Evolutionary conservation across 2,888 invertebrate species (phyloP).

Genomic region (Thera obeliscata): DNA sequence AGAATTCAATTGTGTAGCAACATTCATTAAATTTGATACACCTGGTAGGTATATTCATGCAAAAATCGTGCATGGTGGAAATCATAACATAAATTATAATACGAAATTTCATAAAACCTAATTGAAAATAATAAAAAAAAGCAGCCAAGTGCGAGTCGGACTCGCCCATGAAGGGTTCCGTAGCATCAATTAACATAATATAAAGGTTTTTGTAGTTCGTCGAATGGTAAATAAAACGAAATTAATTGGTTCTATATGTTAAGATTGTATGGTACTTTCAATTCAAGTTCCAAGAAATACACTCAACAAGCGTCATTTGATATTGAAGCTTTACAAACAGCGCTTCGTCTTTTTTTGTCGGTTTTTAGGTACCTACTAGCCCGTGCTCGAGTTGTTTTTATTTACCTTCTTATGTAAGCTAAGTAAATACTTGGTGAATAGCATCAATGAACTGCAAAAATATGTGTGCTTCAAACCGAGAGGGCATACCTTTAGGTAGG

Average conservation of each 20-base stretch:
- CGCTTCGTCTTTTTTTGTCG: conserved; percentile 13
- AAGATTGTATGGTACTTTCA: background rate
- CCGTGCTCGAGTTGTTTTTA: background rate
- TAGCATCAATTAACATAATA: too few relatives aligned
- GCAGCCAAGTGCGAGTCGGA: too few relatives aligned
- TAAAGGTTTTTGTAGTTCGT: too few relatives aligned
- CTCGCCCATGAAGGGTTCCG: too few relatives aligned
- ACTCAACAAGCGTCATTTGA: conserved; percentile 17
- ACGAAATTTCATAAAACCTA: too few relatives aligned
- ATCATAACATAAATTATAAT: too few relatives aligned
- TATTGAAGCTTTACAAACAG: conserved; percentile 29
- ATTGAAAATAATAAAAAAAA: too few relatives aligned
- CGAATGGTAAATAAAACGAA: too few relatives aligned
- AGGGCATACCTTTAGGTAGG: conserved; percentile 39
- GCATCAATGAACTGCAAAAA: conserved; percentile 3
- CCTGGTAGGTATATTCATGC: too few relatives aligned
- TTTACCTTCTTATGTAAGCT: background rate
- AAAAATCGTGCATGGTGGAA: too few relatives aligned
- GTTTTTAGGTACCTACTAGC: background rate
- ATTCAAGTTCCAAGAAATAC: conserved; percentile 14
- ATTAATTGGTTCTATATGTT: conserved; percentile 8
- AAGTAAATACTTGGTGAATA: background rate
- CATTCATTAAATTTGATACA: too few relatives aligned
- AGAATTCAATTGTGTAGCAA: too few relatives aligned
- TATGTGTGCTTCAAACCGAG: conserved; percentile 14